Evolutionary conservation across 2,797 vertebrate genomes (phyloP).

Genomic region (Coilia nasus): DNA sequence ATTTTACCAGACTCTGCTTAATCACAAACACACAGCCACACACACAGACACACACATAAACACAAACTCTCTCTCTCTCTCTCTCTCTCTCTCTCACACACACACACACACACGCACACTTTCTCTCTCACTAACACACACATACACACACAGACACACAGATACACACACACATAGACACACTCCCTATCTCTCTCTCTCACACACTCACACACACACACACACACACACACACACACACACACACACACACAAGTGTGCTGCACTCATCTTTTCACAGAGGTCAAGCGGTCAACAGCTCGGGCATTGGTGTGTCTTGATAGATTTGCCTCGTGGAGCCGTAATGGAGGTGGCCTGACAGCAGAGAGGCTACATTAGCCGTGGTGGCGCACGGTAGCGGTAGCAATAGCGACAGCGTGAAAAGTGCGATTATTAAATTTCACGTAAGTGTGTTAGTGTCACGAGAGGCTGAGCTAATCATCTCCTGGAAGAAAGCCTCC

Average conservation of each 20-base stretch:
- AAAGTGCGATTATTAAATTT: constrained; percentile 50
- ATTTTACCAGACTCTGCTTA: not conserved
- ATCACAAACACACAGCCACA: not conserved
- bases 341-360: constrained; percentile 20
- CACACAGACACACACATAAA: not conserved
- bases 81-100: too few species aligned
- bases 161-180: too few species aligned
- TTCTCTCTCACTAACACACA: too few species aligned
- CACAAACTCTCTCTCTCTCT: not conserved
- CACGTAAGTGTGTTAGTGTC: constrained; percentile 48
- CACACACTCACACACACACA: not conserved
- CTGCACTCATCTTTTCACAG: constrained; percentile 27
- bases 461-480: constrained; percentile 25
- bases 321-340: not conserved
- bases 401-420: constrained; percentile 34
- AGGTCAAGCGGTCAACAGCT: constrained; percentile 15
- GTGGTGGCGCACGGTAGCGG: not conserved
- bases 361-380: not conserved
- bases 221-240: not conserved
- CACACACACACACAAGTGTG: not conserved
- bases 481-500: constrained; percentile 35
- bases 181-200: too few species aligned
- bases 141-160: too few species aligned
- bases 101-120: too few species aligned
- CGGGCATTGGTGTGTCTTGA: not conserved